Evolutionary conservation across 2,888 invertebrate genomes (phyloP).

Genomic region (Boloria euphrosyne): DNA sequence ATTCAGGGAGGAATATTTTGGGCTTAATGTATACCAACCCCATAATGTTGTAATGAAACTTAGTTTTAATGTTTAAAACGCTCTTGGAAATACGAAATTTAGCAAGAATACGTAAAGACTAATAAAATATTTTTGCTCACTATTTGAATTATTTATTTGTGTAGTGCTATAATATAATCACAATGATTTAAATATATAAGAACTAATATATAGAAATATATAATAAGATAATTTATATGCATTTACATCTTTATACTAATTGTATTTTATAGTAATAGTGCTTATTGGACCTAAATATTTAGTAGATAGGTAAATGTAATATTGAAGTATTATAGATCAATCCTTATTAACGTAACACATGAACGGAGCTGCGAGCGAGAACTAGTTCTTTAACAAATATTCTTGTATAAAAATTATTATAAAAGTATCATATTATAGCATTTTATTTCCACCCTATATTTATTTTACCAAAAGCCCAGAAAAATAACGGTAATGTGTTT

Average conservation of each 20-base stretch:
- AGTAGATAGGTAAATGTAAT: no score
- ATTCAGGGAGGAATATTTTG: constrained; percentile 8
- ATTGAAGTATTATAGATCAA: no score
- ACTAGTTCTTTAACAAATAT: constrained; percentile 3
- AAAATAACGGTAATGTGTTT: constrained; percentile 20
- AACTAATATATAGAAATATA: no score
- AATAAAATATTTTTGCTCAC: no score
- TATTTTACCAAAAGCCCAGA: constrained; percentile 1
- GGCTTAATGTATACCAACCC: constrained; percentile 19
- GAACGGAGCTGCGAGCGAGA: background rate
- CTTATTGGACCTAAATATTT: no score
- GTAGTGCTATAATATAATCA: no score
- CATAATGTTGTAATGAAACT: constrained; percentile 20
- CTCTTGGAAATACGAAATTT: constrained; percentile 10
- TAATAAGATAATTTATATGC: no score
- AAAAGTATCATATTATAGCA: background rate
- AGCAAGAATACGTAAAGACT: background rate
- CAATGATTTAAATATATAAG: no score
- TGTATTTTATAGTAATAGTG: no score
- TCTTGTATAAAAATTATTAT: background rate
- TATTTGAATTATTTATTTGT: no score
- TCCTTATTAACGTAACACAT: background rate
- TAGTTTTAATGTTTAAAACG: constrained; percentile 18
- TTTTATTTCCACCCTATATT: background rate
- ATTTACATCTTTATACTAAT: no score